Evolutionary conservation across 2,888 invertebrate genomes (phyloP).

Genomic region (Pachydiplax longipennis): DNA sequence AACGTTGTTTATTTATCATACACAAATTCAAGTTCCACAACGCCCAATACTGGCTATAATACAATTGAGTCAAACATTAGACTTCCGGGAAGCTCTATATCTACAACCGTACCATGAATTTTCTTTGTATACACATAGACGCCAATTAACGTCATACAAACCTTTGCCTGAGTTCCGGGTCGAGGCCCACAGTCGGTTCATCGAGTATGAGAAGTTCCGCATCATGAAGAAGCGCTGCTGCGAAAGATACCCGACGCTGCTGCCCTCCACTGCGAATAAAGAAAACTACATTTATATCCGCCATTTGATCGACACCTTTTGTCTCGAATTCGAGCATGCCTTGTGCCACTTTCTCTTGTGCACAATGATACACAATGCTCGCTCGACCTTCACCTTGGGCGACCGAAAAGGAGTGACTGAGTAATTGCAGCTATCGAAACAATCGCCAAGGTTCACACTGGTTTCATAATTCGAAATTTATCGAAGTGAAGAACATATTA

Average conservation of each 20-base stretch:
- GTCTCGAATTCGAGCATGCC: background rate
- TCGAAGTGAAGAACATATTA: no score
- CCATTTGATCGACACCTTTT: background rate
- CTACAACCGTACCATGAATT: no score
- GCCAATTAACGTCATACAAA: conserved; percentile 62
- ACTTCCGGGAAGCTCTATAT: background rate
- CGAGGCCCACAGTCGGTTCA: conserved; percentile 94
- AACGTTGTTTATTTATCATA: no score
- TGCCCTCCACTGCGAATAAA: conserved; percentile 79
- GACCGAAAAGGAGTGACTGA: background rate
- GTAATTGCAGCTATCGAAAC: background rate
- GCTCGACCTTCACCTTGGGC: conserved; percentile 18
- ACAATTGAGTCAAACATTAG: background rate
- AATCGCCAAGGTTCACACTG: background rate
- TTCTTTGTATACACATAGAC: background rate
- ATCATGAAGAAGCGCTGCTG: conserved; percentile 86
- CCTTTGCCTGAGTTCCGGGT: conserved; percentile 86
- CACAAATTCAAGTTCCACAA: no score
- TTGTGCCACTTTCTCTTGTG: background rate
- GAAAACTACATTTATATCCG: conserved; percentile 5
- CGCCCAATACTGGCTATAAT: background rate
- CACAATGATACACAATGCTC: conserved; percentile 44
- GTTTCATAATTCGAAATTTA: no score
- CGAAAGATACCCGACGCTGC: conserved; percentile 86
- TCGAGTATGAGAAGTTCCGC: conserved; percentile 89